phyloP scores from a whole-genome alignment of 2,888 invertebrate species.

The Cactoblastis cactorum region DNA sequence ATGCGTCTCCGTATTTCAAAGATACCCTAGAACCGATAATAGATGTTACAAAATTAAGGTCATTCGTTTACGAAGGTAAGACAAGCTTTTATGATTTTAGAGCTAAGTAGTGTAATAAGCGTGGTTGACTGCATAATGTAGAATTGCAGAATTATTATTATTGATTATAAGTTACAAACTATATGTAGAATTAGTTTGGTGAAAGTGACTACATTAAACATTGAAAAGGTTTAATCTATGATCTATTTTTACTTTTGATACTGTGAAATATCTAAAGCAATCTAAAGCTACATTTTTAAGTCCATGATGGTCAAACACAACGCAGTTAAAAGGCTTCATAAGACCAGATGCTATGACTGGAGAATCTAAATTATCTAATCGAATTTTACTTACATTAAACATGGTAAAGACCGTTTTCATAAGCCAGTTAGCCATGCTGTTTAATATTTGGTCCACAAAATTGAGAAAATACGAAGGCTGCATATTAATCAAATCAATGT shows the following conservation, averaged over 20 bases:
- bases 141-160: conserved; percentile 9
- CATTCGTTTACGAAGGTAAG: conserved; percentile 17
- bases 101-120: conserved; percentile 34
- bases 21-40: conserved; percentile 81
- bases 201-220: background rate
- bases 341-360: too few species aligned
- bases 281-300: too few species aligned
- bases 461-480: background rate
- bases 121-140: conserved; percentile 26
- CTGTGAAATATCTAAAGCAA: too few species aligned
- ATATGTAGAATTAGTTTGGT: background rate
- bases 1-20: conserved; percentile 84
- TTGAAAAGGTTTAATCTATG: background rate
- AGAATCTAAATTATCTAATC: background rate
- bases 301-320: too few species aligned
- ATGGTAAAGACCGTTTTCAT: conserved; percentile 39
- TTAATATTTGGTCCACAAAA: background rate
- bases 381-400: conserved; percentile 42
- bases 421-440: conserved; percentile 49
- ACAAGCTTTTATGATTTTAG: conserved; percentile 25
- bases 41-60: conserved; percentile 46
- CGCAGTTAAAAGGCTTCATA: too few species aligned
- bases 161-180: background rate
- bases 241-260: too few species aligned
- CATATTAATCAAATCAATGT: background rate